A percentile compares a stretch with the other conserved stretches of the same genome.
These are phyloP conservation scores for Eledone cirrhosa DNA, from an alignment of 2,888 invertebrate genomes.

Conservation along the genomic window DNA sequence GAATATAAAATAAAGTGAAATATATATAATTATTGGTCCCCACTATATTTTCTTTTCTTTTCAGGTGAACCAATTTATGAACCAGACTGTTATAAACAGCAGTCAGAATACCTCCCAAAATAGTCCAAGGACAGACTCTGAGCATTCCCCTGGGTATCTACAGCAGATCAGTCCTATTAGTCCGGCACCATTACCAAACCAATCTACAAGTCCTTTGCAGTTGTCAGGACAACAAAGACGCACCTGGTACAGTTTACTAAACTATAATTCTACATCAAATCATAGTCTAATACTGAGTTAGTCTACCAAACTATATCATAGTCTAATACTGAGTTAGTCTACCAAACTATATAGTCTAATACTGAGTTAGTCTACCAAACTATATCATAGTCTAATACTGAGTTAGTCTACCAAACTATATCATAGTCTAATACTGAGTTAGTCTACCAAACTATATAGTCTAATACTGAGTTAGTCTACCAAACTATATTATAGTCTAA, in stretches of 20 bases:
- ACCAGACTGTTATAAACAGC: background rate
- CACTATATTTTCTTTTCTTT: background rate
- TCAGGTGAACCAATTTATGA: conserved; percentile 21
- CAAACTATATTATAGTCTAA: no score
- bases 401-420: no score
- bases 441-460: no score
- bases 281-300: no score
- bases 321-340: no score
- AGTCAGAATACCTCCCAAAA: conserved; percentile 29
- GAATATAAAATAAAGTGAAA: no score
- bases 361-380: no score
- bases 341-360: no score
- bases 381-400: no score
- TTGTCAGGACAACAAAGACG: background rate
- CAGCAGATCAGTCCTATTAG: conserved; percentile 55
- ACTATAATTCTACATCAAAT: background rate
- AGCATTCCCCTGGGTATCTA: conserved; percentile 46
- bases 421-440: no score
- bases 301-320: no score
- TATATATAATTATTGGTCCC: background rate
- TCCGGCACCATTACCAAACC: conserved; percentile 40
- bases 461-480: no score
- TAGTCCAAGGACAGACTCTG: conserved; percentile 36
- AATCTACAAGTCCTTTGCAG: conserved; percentile 29
- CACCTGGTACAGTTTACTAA: conserved; percentile 1